phyloP scores from a whole-genome alignment of 2,113 vertebrate species.

The Perca flavescens region DNA sequence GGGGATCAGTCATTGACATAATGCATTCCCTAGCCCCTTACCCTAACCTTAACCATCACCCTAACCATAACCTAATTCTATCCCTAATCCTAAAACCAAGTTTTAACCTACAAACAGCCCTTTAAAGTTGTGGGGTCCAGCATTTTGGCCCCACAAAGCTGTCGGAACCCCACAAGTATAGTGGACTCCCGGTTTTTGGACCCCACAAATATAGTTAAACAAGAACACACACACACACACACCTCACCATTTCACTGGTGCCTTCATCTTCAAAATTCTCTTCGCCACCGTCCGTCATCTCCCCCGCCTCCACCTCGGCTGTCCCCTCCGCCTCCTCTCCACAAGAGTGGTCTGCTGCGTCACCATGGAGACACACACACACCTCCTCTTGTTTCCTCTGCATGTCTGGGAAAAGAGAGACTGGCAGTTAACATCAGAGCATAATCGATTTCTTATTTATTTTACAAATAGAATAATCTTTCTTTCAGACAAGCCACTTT shows the following conservation, averaged over 20 bases:
- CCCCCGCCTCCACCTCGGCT: constrained; percentile 91
- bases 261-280: constrained; percentile 96
- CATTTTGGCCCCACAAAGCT: no score
- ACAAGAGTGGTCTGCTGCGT: constrained; percentile 88
- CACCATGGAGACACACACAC: constrained; percentile 90
- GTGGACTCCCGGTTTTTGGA: no score
- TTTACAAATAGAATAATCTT: not conserved
- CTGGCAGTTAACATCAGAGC: constrained; percentile 19
- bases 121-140: no score
- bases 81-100: no score
- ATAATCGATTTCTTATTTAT: constrained; percentile 21
- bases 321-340: constrained; percentile 89
- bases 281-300: constrained; percentile 94
- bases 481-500: constrained; percentile 4
- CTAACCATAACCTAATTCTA: no score
- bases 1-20: no score
- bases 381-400: constrained; percentile 93
- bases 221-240: no score
- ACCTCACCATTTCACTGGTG: constrained; percentile 90
- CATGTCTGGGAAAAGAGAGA: constrained; percentile 83
- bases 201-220: no score
- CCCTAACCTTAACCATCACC: no score
- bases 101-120: no score
- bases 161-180: no score
- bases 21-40: no score